Evolutionary conservation across 2,113 vertebrate species (phyloP), one percentile per base, ranked within the genome.

Genomic region (Mus spicilegus): DNA sequence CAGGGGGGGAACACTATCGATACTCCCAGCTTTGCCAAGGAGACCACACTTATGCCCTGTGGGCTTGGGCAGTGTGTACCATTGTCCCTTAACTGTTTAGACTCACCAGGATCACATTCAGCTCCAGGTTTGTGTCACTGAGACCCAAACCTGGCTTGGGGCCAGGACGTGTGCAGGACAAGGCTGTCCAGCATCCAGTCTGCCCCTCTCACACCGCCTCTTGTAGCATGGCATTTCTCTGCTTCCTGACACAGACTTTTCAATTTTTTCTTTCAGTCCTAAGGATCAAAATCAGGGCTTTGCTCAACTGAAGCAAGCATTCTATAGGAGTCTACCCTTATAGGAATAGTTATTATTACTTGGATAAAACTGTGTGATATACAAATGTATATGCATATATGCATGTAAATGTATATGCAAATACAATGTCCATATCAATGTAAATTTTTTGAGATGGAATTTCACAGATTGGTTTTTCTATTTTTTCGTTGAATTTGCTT

Each of bases 281-380:
- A 42, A 76, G 33, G 75, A 78, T 78, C 70, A 87, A 56, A 72
- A 87, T n/a, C 33, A 72, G 86, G 86, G 24, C 39, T 67, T 49
- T 67, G 26, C 28, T 67, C 9, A 67, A 36, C 39, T 9, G 46
- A 51, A 33, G 65, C 63, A 87, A 87, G 42, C 42, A 87, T 12
- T 87, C 10, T 54, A 49, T 12, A 49, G 20, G 73, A 87, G 70
- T 95, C 19, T 84, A 86, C 51, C 90, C n/a, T 89, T 86, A 80
- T 70, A 80, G 46, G 70, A 91, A 61, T 77, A 76, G n/a, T 92
- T 78, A 70, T 67, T 81, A 85, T 90, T 81, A 77, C 58, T 78
- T 85, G 7, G 26, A 76, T 80, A 88, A 85, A 87, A 87, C 39
- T 36, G 65, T 87, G 24, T 94, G 72, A 86, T 5, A 86, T 49